These are phyloP conservation scores for Leptoclinus maculatus DNA, from an alignment of 2,797 vertebrate species.

Conservation along the genomic window DNA sequence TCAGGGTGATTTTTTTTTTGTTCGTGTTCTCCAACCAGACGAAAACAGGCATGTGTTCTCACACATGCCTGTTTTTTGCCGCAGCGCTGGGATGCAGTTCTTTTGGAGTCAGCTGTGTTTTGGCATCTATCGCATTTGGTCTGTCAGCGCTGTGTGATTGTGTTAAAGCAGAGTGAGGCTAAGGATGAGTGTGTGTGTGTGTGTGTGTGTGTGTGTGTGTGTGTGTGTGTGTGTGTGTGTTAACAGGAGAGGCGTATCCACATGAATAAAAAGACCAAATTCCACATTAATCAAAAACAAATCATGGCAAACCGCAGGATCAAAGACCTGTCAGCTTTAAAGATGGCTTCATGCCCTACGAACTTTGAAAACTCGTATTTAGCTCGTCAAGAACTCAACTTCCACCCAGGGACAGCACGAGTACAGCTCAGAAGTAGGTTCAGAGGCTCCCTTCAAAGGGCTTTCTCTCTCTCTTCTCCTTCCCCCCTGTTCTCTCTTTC, in stretches of 20 bases:
- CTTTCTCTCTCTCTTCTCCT: constrained; percentile 23
- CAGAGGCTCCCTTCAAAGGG: constrained; percentile 52
- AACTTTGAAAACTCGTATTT: constrained; percentile 60
- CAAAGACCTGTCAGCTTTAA: constrained; percentile 72
- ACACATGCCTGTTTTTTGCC: not conserved
- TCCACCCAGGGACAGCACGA: constrained; percentile 54
- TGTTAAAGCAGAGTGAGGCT: constrained; percentile 28
- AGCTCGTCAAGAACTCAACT: constrained; percentile 56
- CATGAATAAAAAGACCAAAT: constrained; percentile 65
- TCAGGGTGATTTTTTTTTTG: constrained; percentile 39
- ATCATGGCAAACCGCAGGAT: constrained; percentile 70
- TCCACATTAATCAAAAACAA: constrained; percentile 76
- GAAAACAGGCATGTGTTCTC: constrained; percentile 40
- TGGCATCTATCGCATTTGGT: constrained; percentile 39
- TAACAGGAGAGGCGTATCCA: constrained; percentile 36
- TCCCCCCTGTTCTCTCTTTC: constrained; percentile 12
- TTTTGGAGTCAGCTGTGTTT: constrained; percentile 49
- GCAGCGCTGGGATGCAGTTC: constrained; percentile 28
- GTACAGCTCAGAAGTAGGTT: constrained; percentile 48
- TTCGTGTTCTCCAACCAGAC: constrained; percentile 34
- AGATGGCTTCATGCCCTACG: constrained; percentile 53
- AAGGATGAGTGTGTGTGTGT: not conserved
- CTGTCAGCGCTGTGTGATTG: constrained; percentile 48
- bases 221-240: constrained; percentile 4
- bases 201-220: constrained; percentile 3